Base-by-base conservation (phyloP, 2,888 invertebrate species). In the Xylophagus ater region DNA sequence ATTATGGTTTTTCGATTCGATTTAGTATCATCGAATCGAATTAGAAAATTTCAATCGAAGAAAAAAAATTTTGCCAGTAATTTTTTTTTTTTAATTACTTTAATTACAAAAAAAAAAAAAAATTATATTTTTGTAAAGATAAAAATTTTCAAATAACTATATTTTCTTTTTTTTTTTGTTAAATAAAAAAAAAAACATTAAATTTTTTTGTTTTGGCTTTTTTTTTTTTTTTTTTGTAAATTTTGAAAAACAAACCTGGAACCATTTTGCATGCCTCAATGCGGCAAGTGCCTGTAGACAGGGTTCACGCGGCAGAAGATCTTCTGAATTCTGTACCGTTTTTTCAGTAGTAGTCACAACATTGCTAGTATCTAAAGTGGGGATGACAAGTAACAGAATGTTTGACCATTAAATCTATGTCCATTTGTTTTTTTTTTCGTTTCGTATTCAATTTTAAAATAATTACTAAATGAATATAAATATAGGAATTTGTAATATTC, bases 211-310 rank as follows among this genome's bases (percentile, higher is more conserved):
- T 34, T n/a, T n/a, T n/a, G n/a, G n/a, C n/a, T n/a, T n/a, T n/a
- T n/a, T n/a, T n/a, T 34, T 34, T 26, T 28, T 33, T 34, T 28
- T 37, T 35, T 34, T 37, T 40, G 30, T 28, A 7, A 34, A 38
- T 40, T 29, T 35, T 39, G 40, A 45, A 47, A 42, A 49, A 51
- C 52, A 79, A 76, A 93, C 93, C 90, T 97, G 96, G 85, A 97
- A 98, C 96, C 97, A 98, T 80, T 98, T 98, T 77, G 96, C 92
- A 82, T 94, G 96, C 76, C 98, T 89, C 73, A 98, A 85, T 73
- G 92, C 90, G 75, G 97, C 96, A 76, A 98, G 85, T 76, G 97
- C 96, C 80, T 93, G 86, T 77, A 98, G 86, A 82, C 97, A 97
- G 77, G 93, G 93, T 77, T 90, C 88, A 77, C 90, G 89, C 80